Evolutionary conservation across 92 coral and sea anemone species (phyloP), one percentile per base, ranked within the genome.

Genomic region (Pocillopora meandrina): DNA sequence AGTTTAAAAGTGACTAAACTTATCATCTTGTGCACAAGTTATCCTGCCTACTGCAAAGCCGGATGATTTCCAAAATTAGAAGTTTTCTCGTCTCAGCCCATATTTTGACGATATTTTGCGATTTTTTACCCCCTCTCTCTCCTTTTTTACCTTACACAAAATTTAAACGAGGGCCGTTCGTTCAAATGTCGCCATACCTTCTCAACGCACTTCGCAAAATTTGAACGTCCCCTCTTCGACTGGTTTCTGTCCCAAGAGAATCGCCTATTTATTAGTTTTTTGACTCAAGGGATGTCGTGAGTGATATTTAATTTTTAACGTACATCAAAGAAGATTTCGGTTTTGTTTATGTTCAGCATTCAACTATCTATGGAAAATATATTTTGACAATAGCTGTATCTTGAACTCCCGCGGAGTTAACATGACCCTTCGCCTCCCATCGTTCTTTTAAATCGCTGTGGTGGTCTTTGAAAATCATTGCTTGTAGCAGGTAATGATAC

Each of bases 391-490:
- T 10, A 31, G 16, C 12, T 33, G 35, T 34, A 65, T 9, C 12
- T 20, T 21, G 12, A 14, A 8, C 31, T 20, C 70, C 70, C 70
- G n/a, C 70, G n/a, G 70, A 65, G 70, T 65, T 20, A 2, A 65
- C 70, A 6, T 20, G 21, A 3, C 12, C 14, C 31, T 65, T 12
- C 21, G 21, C n/a, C 10, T 65, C n/a, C 26, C 9, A 65, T 31
- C 70, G 70, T 18, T 65, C 31, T 65, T 65, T 20, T 14, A 20
- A 65, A 20, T 8, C 70, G 34, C 26, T 2, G 68, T 64, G 68
- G 68, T 18, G 36, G 70, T 65, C 70, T n/a, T 21, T 65, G 70
- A n/a, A 65, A 70, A 70, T 34, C 13, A 70, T 70, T 70, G 74
- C 35, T 70, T 34, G 17, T 20, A 16, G 18, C 12, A 5, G 42